Evolutionary conservation across 2,888 invertebrate species (phyloP).

Genomic region (Sarcophaga carnaria): DNA sequence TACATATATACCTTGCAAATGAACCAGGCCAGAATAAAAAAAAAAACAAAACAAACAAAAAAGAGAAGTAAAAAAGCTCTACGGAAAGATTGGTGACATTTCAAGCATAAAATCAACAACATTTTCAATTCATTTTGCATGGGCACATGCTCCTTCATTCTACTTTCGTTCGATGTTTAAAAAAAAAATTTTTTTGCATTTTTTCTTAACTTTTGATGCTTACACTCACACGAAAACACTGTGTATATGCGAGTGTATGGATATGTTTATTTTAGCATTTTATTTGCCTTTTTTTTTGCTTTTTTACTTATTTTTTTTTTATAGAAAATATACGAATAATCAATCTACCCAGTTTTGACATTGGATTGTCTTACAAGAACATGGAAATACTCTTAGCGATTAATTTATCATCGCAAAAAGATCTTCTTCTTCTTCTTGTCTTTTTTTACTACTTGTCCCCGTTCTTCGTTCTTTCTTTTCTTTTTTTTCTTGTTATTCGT

Average conservation of each 20-base stretch:
- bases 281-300: no score
- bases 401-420: conserved; percentile 81
- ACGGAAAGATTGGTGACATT: conserved; percentile 63
- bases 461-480: conserved; percentile 58
- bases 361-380: conserved; percentile 80
- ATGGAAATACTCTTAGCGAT: conserved; percentile 81
- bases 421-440: conserved; percentile 72
- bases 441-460: conserved; percentile 21
- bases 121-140: conserved; percentile 56
- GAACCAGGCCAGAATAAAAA: neutral
- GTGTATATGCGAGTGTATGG: neutral
- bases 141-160: conserved; percentile 29
- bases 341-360: conserved; percentile 80
- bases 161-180: neutral
- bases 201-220: neutral
- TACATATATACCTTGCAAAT: conserved; percentile 43
- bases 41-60: neutral
- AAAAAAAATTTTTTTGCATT: conserved; percentile 4
- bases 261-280: neutral
- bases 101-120: conserved; percentile 67
- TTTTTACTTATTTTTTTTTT: neutral
- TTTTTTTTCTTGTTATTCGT: conserved; percentile 26
- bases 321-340: conserved; percentile 73
- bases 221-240: conserved; percentile 11
- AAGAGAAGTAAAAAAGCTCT: neutral